phyloP scores from a whole-genome alignment of 2,888 invertebrate species.

The Crematogaster levior region DNA sequence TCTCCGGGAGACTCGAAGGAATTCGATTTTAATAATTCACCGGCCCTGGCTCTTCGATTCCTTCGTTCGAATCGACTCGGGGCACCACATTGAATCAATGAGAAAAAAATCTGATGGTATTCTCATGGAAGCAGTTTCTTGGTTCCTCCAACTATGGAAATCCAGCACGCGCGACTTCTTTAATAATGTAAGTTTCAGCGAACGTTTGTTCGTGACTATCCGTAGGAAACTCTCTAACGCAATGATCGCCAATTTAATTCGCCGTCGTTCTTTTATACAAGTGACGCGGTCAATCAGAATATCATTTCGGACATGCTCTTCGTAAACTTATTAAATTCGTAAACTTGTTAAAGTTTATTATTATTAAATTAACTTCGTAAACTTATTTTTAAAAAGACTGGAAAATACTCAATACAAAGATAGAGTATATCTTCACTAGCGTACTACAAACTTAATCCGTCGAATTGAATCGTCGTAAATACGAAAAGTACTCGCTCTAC shows the following conservation, averaged over 20 bases:
- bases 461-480: constrained; percentile 45
- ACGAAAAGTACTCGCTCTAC: constrained; percentile 22
- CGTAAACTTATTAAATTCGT: not conserved
- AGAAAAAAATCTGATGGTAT: constrained; percentile 47
- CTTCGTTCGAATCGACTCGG: constrained; percentile 55
- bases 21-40: constrained; percentile 79
- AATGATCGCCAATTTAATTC: constrained; percentile 16
- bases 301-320: not conserved
- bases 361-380: no score
- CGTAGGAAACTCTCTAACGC: constrained; percentile 9
- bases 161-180: constrained; percentile 54
- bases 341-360: not conserved
- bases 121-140: constrained; percentile 62
- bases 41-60: constrained; percentile 64
- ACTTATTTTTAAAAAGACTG: not conserved
- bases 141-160: constrained; percentile 56
- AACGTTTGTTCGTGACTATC: constrained; percentile 37
- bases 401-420: constrained; percentile 7
- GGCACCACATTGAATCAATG: constrained; percentile 33
- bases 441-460: constrained; percentile 32
- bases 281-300: not conserved
- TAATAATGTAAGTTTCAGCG: constrained; percentile 62
- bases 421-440: not conserved
- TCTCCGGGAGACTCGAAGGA: constrained; percentile 67
- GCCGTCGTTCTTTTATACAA: not conserved